Conservation (phyloP, 2,888 invertebrate genomes). For the Cryptophagus acutangulus region DNA sequence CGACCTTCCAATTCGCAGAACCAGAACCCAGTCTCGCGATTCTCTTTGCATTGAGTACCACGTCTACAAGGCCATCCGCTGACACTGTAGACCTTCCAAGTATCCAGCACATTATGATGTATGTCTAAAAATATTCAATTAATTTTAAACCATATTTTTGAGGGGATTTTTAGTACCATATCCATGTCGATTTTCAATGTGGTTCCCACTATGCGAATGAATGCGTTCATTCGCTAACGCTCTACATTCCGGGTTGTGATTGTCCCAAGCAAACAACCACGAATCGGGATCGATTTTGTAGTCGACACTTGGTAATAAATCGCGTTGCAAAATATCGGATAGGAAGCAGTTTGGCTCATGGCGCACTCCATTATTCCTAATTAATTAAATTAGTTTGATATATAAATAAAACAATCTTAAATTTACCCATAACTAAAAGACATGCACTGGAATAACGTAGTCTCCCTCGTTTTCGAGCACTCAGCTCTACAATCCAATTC, state of each 20-base stretch:
- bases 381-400: constrained; percentile 6
- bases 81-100: constrained; percentile 73
- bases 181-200: constrained; percentile 18
- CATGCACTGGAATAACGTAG: constrained; percentile 63
- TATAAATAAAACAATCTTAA: neutral
- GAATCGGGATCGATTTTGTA: constrained; percentile 65
- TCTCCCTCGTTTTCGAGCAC: constrained; percentile 56
- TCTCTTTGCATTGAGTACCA: constrained; percentile 64
- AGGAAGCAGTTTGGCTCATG: constrained; percentile 73
- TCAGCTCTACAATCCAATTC: constrained; percentile 67
- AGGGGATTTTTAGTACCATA: constrained; percentile 15
- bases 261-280: constrained; percentile 74
- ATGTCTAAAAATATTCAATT: constrained; percentile 1
- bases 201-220: constrained; percentile 15
- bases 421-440: constrained; percentile 68
- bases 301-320: constrained; percentile 67
- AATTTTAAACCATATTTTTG: too few species aligned
- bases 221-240: constrained; percentile 29
- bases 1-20: constrained; percentile 74
- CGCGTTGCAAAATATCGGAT: constrained; percentile 73
- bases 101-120: constrained; percentile 34
- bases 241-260: constrained; percentile 66
- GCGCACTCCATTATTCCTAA: constrained; percentile 30
- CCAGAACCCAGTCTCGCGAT: constrained; percentile 74
- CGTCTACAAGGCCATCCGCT: constrained; percentile 73